phyloP scores from a whole-genome alignment of 2,797 vertebrate species.

The Amphiprion clarkii region DNA sequence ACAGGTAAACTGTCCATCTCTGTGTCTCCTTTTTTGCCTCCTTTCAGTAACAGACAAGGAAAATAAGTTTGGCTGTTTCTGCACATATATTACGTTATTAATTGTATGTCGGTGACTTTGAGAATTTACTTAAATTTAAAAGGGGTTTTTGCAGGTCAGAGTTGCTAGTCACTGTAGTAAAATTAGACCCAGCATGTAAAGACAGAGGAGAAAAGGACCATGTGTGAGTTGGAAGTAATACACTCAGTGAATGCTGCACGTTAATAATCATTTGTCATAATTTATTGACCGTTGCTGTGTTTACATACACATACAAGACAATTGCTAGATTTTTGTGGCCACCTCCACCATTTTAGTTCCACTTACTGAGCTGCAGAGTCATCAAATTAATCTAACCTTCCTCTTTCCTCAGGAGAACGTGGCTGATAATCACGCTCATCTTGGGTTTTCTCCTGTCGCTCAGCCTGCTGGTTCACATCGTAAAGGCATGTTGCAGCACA shows the following conservation, averaged over 20 bases:
- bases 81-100: background rate
- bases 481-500: slow-evolving; percentile 43
- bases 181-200: background rate
- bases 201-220: too few species aligned
- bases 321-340: too few species aligned
- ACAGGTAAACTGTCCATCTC: background rate
- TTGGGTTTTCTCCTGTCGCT: slow-evolving; percentile 68
- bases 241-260: too few species aligned
- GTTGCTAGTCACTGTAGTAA: background rate
- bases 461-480: slow-evolving; percentile 75
- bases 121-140: background rate
- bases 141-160: background rate
- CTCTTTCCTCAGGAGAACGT: slow-evolving; percentile 70
- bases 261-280: too few species aligned
- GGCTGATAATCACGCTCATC: slow-evolving; percentile 70
- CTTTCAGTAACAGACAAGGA: background rate
- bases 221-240: too few species aligned
- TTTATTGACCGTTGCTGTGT: too few species aligned
- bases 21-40: background rate
- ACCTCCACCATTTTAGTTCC: background rate
- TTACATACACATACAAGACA: too few species aligned
- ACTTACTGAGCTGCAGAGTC: background rate
- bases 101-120: background rate
- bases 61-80: background rate
- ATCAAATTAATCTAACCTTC: background rate